A percentile compares a stretch with the other conserved stretches of the same genome.
Evolutionary conservation across 1,140 invertebrate species (phyloP).

Genomic region (Drosophila sp.): DNA sequence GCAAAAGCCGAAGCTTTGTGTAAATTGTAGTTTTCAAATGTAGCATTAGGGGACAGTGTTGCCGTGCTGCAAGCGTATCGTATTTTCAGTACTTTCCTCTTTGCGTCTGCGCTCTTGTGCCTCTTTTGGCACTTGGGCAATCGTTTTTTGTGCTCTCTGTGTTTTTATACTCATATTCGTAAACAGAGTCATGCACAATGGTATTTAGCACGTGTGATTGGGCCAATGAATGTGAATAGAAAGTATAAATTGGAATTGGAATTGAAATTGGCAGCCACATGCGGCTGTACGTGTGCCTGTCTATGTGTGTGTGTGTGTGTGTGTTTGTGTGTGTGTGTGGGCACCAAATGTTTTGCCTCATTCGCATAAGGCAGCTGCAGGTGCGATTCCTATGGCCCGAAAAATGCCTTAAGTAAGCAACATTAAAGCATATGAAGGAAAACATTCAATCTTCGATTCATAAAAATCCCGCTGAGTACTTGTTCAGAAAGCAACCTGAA

Average conservation of each 20-base stretch:
- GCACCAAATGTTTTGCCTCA: slow-evolving; percentile 66
- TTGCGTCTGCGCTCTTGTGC: slow-evolving; percentile 59
- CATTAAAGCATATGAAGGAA: slow-evolving; percentile 38
- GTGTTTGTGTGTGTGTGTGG: slow-evolving; percentile 12
- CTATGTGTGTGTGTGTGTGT: background rate
- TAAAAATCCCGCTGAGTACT: slow-evolving; percentile 8
- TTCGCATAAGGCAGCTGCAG: slow-evolving; percentile 54
- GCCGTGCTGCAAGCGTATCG: slow-evolving; percentile 48
- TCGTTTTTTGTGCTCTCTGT: slow-evolving; percentile 57
- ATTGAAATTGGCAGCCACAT: slow-evolving; percentile 16
- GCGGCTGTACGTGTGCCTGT: background rate
- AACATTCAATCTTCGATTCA: slow-evolving; percentile 20
- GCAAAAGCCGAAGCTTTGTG: no score
- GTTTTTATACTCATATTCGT: slow-evolving; percentile 75
- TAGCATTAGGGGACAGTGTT: slow-evolving; percentile 50
- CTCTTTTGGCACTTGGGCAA: background rate
- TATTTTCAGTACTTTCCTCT: slow-evolving; percentile 12
- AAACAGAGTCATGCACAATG: slow-evolving; percentile 54
- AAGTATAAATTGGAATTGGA: background rate
- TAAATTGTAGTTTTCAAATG: slow-evolving; percentile 21
- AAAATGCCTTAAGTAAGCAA: slow-evolving; percentile 74
- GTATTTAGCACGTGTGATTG: slow-evolving; percentile 54
- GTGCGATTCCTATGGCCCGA: slow-evolving; percentile 34
- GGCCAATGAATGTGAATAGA: slow-evolving; percentile 10
- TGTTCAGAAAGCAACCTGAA: background rate